phyloP scores from a whole-genome alignment of 2,797 vertebrate species.

The Xenops minutus region DNA sequence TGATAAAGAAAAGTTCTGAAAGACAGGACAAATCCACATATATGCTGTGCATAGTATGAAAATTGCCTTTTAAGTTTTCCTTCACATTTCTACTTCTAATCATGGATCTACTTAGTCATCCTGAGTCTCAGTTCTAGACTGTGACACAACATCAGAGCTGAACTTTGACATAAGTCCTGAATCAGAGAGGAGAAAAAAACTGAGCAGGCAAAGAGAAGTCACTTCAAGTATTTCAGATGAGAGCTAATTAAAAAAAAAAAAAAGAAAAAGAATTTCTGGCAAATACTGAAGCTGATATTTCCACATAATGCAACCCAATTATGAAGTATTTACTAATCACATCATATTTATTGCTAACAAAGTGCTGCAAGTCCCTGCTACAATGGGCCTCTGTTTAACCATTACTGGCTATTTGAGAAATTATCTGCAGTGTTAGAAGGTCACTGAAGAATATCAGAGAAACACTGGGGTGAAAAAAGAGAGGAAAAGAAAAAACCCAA shows the following conservation, averaged over 20 bases:
- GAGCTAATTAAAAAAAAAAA: not conserved
- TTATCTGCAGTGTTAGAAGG: not conserved
- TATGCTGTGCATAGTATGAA: not conserved
- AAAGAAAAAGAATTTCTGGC: not conserved
- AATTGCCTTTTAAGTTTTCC: not conserved
- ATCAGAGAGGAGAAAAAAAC: not conserved
- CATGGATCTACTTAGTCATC: not conserved
- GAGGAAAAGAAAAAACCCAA: not conserved
- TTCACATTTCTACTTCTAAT: not conserved
- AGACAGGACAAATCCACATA: not conserved
- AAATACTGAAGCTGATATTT: not conserved
- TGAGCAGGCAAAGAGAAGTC: not conserved
- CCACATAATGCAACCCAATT: not conserved
- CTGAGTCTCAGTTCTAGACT: not conserved
- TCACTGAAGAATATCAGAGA: not conserved
- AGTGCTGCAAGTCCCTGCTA: not conserved
- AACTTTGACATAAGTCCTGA: not conserved
- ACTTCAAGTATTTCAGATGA: not conserved
- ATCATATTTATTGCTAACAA: not conserved
- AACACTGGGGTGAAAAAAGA: accelerated
- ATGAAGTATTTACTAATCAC: not conserved
- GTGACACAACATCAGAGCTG: not conserved
- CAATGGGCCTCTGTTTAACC: not conserved
- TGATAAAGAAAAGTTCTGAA: not conserved
- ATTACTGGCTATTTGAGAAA: not conserved